Evolutionary conservation across 2,113 vertebrate genomes (phyloP).

Genomic region (Eupsittula cactorum): DNA sequence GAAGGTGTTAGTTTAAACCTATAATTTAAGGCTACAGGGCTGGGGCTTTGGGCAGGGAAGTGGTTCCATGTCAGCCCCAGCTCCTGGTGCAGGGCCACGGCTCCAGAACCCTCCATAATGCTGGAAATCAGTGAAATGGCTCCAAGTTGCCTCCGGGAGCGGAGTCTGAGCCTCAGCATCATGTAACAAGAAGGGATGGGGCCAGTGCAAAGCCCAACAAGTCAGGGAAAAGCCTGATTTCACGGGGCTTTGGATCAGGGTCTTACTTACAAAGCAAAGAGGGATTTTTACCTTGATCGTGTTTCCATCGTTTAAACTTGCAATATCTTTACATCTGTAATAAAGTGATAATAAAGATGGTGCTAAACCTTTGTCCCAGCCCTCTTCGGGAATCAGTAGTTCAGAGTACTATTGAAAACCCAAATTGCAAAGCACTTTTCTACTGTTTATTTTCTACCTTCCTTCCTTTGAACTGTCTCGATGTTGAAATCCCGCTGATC

Average conservation of each 20-base stretch:
- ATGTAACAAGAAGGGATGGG: neutral
- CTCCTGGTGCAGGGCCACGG: neutral
- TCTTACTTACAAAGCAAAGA: conserved; percentile 5
- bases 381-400: neutral
- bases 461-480: conserved; percentile 48
- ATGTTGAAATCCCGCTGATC: conserved; percentile 68
- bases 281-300: neutral
- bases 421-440: conserved; percentile 63
- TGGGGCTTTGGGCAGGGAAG: rapidly evolving
- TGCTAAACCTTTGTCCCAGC: neutral
- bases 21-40: neutral
- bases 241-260: neutral
- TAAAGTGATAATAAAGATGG: neutral
- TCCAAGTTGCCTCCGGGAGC: neutral
- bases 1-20: neutral
- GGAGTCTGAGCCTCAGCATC: neutral
- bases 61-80: rapidly evolving
- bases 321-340: neutral
- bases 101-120: neutral
- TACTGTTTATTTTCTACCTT: conserved; percentile 62
- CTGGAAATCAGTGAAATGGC: neutral
- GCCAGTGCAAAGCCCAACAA: rapidly evolving
- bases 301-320: neutral
- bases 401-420: conserved; percentile 17
- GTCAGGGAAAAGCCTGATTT: neutral